phyloP scores from a whole-genome alignment of 1,140 invertebrate genomes.

The Alviniconcha marisindica region DNA sequence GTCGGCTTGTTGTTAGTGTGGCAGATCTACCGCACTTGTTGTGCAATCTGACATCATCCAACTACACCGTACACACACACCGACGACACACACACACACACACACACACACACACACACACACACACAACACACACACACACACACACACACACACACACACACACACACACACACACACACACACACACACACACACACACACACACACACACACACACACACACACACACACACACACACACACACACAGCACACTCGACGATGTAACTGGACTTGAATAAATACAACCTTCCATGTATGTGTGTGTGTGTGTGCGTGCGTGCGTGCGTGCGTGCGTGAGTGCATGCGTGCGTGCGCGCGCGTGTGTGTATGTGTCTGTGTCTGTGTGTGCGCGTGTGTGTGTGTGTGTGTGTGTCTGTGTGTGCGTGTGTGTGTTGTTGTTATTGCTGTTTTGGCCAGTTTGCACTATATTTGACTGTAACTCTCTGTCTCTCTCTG shows the following conservation, averaged over 20 bases:
- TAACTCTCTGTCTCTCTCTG: too few species aligned
- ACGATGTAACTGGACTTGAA: too few species aligned
- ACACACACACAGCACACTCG: too few species aligned
- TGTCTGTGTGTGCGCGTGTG: background rate
- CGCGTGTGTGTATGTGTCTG: background rate
- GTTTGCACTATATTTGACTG: too few species aligned
- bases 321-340: background rate
- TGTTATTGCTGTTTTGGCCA: too few species aligned
- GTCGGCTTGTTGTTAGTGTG: too few species aligned
- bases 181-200: background rate
- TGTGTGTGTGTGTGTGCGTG: slow-evolving; percentile 13
- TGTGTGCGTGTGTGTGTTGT: too few species aligned
- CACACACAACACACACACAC: slow-evolving; percentile 23
- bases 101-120: background rate
- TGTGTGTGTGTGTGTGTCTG: slow-evolving; percentile 10
- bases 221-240: slow-evolving; percentile 7
- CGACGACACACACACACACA: background rate
- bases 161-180: background rate
- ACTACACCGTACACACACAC: too few species aligned
- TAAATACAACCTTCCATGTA: background rate
- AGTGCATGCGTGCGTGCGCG: background rate
- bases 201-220: background rate
- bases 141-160: background rate
- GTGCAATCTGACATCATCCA: too few species aligned
- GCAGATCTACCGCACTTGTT: too few species aligned